Evolutionary conservation across 2,113 vertebrate species (phyloP), one percentile per base, ranked within the genome.

Genomic region (Odontesthes bonariensis): DNA sequence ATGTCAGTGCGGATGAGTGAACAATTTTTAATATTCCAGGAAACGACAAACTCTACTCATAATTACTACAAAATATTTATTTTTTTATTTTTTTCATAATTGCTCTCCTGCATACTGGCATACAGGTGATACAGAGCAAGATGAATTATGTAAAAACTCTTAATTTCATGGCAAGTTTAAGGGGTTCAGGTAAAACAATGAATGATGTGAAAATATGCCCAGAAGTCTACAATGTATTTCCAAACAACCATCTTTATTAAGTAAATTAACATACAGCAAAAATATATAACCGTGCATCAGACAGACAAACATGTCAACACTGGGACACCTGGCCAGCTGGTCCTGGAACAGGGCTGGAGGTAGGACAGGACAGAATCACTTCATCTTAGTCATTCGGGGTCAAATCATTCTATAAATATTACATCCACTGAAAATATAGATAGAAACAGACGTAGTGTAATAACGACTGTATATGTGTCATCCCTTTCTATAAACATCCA

Each of bases 261-360:
- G 69, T 88, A 93, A 93, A 94, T 87, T 85, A 91, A 90, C 87
- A 86, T 79, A 92, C 93, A 93, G 65, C 77, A 92, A 86, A 92
- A 89, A 90, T 91, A 86, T 92, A 87, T 74, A 93, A 90, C 85
- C 92, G 93, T 93, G 92, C 93, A 91, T 92, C 85, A 90, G 82
- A 91, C 84, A 79, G 85, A 87, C 82, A 79, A n/a, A 85, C 72
- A 75, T 68, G n/a, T 80, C 69, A 72, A 88, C 87, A 82, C 79
- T 86, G 79, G 85, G 75, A 92, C 85, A 75, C 84, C 74, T 79
- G 76, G 80, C 82, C 85, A 87, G 84, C 82, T 84, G 83, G 80
- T 82, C 64, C 72, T 84, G 82, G 77, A 87, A 82, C 82, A 79
- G 66, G 59, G 65, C 83, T 79, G 88, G 93, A 93, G 92, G 92